phyloP scores from a whole-genome alignment of 1,140 invertebrate genomes.

The Bombus turneri region DNA sequence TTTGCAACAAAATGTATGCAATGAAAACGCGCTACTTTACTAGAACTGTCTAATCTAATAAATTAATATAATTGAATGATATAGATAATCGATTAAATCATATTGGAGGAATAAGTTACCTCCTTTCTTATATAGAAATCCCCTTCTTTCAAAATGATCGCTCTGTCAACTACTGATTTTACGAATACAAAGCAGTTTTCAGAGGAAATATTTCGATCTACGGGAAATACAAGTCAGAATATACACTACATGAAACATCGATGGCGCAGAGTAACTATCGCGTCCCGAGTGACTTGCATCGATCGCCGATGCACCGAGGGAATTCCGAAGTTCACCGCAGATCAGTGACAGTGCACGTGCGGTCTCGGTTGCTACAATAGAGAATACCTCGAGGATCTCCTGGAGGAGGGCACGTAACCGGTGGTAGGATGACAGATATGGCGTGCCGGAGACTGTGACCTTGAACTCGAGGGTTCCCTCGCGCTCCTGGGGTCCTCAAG shows the following conservation, averaged over 20 bases:
- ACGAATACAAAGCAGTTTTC: no score
- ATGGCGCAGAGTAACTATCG: neutral
- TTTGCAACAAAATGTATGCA: no score
- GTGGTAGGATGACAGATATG: constrained; percentile 77
- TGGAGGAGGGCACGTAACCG: constrained; percentile 68
- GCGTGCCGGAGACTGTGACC: constrained; percentile 72
- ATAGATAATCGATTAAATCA: no score
- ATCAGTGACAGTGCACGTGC: constrained; percentile 13
- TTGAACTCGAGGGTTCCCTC: constrained; percentile 72
- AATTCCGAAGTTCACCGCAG: neutral
- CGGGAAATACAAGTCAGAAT: neutral
- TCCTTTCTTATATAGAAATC: no score
- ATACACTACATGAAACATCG: no score
- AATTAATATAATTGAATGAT: no score
- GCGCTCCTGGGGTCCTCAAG: constrained; percentile 77
- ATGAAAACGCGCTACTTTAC: no score
- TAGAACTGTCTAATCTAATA: no score
- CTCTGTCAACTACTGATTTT: no score
- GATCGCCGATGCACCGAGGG: neutral
- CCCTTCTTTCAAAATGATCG: no score
- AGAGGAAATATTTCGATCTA: no score
- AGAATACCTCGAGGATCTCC: constrained; percentile 75
- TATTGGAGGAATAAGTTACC: no score
- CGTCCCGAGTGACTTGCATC: constrained; percentile 11
- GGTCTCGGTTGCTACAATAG: neutral